Base-by-base conservation (phyloP, 2,797 vertebrate species). In the Dromococcyx pavoninus region DNA sequence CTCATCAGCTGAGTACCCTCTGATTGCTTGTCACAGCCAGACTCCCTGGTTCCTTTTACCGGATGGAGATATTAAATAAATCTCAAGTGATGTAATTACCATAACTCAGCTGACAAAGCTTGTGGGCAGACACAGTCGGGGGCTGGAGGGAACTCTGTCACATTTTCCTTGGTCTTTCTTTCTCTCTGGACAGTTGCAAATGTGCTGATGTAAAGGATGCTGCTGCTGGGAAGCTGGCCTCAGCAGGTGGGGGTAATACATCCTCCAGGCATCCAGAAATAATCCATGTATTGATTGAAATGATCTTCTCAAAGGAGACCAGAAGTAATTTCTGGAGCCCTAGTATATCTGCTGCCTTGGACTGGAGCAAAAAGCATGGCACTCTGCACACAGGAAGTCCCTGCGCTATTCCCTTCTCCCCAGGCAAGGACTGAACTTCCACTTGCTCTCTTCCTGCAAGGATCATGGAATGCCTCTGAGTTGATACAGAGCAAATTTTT, bases 21-120 rank as follows among this genome's bases (percentile, higher is more conserved):
- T 94, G 92, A 96, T 92, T 96, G 94, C 85, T 86, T 80, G 92
- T 89, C 94, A 71, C 92, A 97, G 94, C 48, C 89, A 96, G 94
- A 92, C 84, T 94, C 96, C 86, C 91, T 37, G n/a, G 67, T 91
- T 91, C 86, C 89, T 94, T 93, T 95, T 93, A 86, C 72, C 0
- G 3, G 93, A 89, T 33, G 28, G 78, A 94, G 80, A 91, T 88
- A 94, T 44, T 82, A 92, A 88, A 93, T 84, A 93, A 95, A 92
- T 92, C 73, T 94, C 91, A 95, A 91, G 86, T 79, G 89, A 90
- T 93, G 41, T 80, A 87, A 96, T 96, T 91, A 96, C 54, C 53
- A 41, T 74, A 95, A 69, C 62, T 92, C 71, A 53, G 86, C 73
- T 83, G 71, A 91, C 7, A 6, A 92, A 91, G 75, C 71, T 65